A percentile compares a stretch with the other conserved stretches of the same genome.
Evolutionary conservation across 2,888 invertebrate genomes (phyloP).

Genomic region (Cephus rjabovi): DNA sequence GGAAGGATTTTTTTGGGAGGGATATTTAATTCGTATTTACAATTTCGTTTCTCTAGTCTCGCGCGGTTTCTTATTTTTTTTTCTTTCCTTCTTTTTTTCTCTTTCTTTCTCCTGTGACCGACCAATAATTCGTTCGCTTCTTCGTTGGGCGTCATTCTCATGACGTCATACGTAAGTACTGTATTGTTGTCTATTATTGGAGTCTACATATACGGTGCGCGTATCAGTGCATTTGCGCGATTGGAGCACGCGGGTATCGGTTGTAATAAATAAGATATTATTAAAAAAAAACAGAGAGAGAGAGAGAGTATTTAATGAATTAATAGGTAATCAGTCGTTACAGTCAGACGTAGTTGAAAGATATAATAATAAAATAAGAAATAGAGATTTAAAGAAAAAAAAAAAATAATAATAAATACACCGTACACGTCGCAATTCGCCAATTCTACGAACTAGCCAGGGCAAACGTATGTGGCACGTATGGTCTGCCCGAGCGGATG

Average conservation of each 20-base stretch:
- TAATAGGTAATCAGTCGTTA: slow-evolving; percentile 20
- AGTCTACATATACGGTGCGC: background rate
- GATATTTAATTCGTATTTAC: slow-evolving; percentile 44
- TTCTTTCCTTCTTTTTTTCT: slow-evolving; percentile 12
- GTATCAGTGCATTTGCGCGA: background rate
- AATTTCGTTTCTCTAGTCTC: slow-evolving; percentile 47
- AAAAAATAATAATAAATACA: background rate
- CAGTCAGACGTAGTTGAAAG: slow-evolving; percentile 15
- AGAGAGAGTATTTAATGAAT: slow-evolving; percentile 31
- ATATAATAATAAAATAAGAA: slow-evolving; percentile 19
- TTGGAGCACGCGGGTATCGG: slow-evolving; percentile 23
- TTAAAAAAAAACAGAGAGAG: slow-evolving; percentile 26
- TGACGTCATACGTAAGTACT: too few relatives aligned
- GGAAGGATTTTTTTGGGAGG: background rate
- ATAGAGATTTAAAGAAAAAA: background rate
- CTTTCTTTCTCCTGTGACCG: slow-evolving; percentile 11
- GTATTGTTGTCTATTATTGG: background rate
- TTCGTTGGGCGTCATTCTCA: slow-evolving; percentile 24
- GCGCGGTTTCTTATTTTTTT: slow-evolving; percentile 28
- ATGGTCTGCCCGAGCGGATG: background rate
- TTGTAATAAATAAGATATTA: slow-evolving; percentile 42
- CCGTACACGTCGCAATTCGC: background rate
- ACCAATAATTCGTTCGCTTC: slow-evolving; percentile 17
- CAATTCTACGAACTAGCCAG: background rate
- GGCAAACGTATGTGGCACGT: background rate